phyloP scores from a whole-genome alignment of 2,113 vertebrate genomes.

The Vulpes ferrilata region DNA sequence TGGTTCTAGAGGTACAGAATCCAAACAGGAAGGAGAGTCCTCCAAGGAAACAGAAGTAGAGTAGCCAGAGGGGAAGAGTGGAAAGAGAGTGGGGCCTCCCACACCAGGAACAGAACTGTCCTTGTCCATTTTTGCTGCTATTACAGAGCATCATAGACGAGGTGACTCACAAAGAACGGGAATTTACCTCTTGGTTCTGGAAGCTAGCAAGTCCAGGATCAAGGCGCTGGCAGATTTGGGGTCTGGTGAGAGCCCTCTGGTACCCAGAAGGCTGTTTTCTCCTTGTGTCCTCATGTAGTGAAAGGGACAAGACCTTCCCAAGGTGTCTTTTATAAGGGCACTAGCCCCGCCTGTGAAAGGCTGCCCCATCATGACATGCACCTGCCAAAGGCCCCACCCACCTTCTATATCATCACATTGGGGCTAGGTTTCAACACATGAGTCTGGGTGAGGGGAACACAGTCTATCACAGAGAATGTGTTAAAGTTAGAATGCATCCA shows the following conservation, averaged over 20 bases:
- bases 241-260: background rate
- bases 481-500: background rate
- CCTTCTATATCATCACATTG: background rate
- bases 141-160: background rate
- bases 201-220: background rate
- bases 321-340: background rate
- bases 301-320: too few relatives aligned
- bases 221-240: background rate
- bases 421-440: background rate
- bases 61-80: background rate
- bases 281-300: too few relatives aligned
- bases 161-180: background rate
- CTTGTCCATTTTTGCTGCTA: too few relatives aligned
- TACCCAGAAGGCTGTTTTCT: background rate
- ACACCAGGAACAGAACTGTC: background rate
- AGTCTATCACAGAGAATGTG: background rate
- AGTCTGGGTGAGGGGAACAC: background rate
- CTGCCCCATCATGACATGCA: too few relatives aligned
- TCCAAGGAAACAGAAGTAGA: background rate
- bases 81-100: background rate
- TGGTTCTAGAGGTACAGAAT: background rate
- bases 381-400: too few relatives aligned
- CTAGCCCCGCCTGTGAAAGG: rapidly evolving
- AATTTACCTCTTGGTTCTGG: background rate
- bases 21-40: too few relatives aligned